Percentiles rank a stretch among this genome's conserved stretches.
Evolutionary conservation across 1,140 invertebrate genomes (phyloP).

Genomic region (Ooceraea biroi): DNA sequence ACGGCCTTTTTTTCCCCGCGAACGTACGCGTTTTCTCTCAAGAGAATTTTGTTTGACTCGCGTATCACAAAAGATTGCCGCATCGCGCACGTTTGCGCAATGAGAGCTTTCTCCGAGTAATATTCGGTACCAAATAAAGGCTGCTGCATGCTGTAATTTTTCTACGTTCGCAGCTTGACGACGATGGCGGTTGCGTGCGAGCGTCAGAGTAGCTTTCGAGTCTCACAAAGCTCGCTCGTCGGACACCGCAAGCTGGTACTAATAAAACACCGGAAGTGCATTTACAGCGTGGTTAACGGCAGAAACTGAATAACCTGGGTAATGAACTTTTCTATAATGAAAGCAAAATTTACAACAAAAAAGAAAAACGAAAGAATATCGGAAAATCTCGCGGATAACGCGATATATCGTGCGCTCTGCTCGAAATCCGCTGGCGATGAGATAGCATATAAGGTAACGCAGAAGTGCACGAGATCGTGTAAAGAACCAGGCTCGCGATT

Average conservation of each 20-base stretch:
- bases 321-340: no score
- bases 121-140: neutral
- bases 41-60: slow-evolving; percentile 7
- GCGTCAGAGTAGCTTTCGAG: neutral
- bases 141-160: neutral
- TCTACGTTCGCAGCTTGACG: neutral
- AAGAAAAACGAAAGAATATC: neutral
- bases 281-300: neutral
- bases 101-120: neutral
- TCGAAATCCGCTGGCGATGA: neutral
- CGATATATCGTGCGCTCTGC: neutral
- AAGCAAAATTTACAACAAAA: neutral
- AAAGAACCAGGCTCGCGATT: slow-evolving; percentile 21
- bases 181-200: neutral
- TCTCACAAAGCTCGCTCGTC: neutral
- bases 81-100: neutral
- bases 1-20: neutral
- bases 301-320: neutral
- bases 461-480: slow-evolving; percentile 29
- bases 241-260: neutral
- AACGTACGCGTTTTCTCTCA: neutral
- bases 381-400: neutral
- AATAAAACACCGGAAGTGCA: neutral
- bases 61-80: slow-evolving; percentile 21
- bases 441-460: slow-evolving; percentile 2